Conservation (phyloP, 2,113 vertebrate genomes). For the pig (Sus scrofa) region T2T-Sscrofa CM000826.6:95419501-95420000, state of each 20-base stretch:
- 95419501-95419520: neutral
- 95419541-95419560: neutral
- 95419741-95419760: neutral
- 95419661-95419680: neutral
- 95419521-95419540: neutral
- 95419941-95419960: neutral
- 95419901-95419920: neutral
- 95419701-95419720: neutral
- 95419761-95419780: neutral
- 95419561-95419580: neutral
- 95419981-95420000: neutral
- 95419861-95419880: neutral
- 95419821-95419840: neutral
- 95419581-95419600: neutral
- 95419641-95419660: neutral
- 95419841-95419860: neutral
- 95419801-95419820: neutral
- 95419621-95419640: neutral
- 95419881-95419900: neutral
- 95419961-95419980: neutral
- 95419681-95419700: neutral
- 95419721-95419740: neutral
- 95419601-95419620: neutral
- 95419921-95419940: neutral
- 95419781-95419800: neutral